These are phyloP conservation scores for Mionectes olivaceus DNA, from an alignment of 2,797 vertebrate genomes.

Conservation along the genomic window DNA sequence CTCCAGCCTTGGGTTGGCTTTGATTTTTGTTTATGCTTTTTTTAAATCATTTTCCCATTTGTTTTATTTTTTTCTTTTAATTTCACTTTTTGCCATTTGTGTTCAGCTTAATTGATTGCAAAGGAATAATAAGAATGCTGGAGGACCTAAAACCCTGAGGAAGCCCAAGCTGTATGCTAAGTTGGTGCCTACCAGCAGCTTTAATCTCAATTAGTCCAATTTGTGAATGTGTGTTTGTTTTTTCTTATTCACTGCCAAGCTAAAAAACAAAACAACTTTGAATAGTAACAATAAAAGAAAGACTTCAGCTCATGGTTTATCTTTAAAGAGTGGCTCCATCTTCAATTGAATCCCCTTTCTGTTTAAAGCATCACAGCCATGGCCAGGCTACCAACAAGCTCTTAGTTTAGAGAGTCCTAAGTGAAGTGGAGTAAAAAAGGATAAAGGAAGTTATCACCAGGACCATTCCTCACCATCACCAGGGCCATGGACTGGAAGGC, in stretches of 20 bases:
- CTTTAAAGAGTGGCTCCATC: not conserved
- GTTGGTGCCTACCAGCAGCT: conserved; percentile 48
- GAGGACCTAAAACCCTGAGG: conserved; percentile 13
- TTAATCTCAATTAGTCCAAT: conserved; percentile 44
- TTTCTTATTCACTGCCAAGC: conserved; percentile 48
- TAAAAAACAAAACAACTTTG: conserved; percentile 58
- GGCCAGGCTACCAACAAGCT: not conserved
- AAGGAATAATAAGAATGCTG: conserved; percentile 8
- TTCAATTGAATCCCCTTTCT: not conserved
- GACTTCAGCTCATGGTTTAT: conserved; percentile 39
- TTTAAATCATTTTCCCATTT: not conserved
- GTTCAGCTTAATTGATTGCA: conserved; percentile 15
- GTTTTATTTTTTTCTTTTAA: not conserved
- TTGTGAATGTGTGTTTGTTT: conserved; percentile 46
- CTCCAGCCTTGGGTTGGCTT: not conserved
- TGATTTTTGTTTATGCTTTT: not conserved
- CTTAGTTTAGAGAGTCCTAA: not conserved
- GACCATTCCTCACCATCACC: not conserved
- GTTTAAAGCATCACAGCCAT: not conserved
- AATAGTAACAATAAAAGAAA: conserved; percentile 26
- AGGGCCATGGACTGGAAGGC: not conserved
- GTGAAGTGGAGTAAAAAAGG: not conserved
- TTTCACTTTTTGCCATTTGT: not conserved
- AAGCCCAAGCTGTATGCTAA: not conserved
- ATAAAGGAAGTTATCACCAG: not conserved